Percentiles rank a stretch among this genome's conserved stretches.
These are phyloP conservation scores for Mesitornis unicolor DNA, from an alignment of 2,113 vertebrate species.

Conservation along the genomic window DNA sequence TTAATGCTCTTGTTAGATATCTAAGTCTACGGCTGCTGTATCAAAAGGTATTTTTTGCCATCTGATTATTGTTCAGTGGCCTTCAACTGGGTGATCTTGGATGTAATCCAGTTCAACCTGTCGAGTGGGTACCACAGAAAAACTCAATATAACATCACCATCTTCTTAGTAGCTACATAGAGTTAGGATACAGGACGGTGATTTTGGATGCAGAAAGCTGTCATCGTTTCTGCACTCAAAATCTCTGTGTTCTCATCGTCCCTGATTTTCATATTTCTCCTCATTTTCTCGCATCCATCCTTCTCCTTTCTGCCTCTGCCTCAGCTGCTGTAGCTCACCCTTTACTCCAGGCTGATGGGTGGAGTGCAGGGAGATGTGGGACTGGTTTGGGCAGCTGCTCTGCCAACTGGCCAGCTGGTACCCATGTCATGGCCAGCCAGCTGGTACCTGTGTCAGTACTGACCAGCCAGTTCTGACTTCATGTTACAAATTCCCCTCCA, in stretches of 20 bases:
- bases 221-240: background rate
- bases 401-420: background rate
- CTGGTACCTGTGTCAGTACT: background rate
- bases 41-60: background rate
- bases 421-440: background rate
- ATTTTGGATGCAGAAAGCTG: background rate
- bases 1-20: background rate
- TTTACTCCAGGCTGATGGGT: background rate
- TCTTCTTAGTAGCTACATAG: background rate
- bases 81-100: background rate
- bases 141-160: background rate
- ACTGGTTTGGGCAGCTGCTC: background rate
- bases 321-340: background rate
- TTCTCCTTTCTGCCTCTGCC: background rate
- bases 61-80: background rate
- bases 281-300: background rate
- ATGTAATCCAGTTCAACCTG: background rate
- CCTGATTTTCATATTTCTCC: background rate
- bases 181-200: background rate
- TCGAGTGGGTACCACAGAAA: background rate
- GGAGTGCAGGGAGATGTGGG: background rate
- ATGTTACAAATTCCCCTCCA: background rate
- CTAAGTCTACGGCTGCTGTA: background rate
- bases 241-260: background rate
- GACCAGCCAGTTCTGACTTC: background rate